Conservation (phyloP, 2,888 invertebrate species). For the Parnassius mnemosyne region DNA sequence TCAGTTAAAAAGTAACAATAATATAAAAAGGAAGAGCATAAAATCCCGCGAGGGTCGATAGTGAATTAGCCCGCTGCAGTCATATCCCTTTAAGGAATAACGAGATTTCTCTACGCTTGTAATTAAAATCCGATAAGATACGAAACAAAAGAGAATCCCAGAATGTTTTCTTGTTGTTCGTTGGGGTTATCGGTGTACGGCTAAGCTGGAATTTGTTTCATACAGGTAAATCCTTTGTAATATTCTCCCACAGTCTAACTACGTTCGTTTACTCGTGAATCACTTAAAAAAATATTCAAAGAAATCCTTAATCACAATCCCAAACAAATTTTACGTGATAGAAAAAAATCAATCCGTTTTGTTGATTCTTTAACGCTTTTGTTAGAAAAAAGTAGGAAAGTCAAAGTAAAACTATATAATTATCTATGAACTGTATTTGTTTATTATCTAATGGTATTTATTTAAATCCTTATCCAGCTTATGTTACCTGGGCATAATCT, state of each 20-base stretch:
- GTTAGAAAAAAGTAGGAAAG: constrained; percentile 47
- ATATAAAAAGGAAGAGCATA: constrained; percentile 67
- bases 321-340: constrained; percentile 49
- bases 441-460: constrained; percentile 74
- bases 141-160: constrained; percentile 71
- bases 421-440: constrained; percentile 62
- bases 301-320: constrained; percentile 56
- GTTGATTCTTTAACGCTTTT: constrained; percentile 57
- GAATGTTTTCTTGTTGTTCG: constrained; percentile 47
- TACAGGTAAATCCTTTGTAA: constrained; percentile 43
- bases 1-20: constrained; percentile 42
- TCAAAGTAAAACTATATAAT: constrained; percentile 39
- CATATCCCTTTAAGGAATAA: constrained; percentile 77
- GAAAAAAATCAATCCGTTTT: constrained; percentile 72
- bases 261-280: constrained; percentile 30
- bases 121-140: constrained; percentile 80
- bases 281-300: constrained; percentile 48
- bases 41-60: constrained; percentile 66
- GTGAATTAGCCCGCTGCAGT: constrained; percentile 70
- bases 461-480: constrained; percentile 69
- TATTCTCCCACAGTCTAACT: constrained; percentile 34
- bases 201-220: constrained; percentile 34
- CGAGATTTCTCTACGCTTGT: constrained; percentile 75
- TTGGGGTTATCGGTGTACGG: constrained; percentile 49
- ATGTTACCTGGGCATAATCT: constrained; percentile 70